phyloP scores from a whole-genome alignment of 2,888 invertebrate genomes.

The Lypha dubia region DNA sequence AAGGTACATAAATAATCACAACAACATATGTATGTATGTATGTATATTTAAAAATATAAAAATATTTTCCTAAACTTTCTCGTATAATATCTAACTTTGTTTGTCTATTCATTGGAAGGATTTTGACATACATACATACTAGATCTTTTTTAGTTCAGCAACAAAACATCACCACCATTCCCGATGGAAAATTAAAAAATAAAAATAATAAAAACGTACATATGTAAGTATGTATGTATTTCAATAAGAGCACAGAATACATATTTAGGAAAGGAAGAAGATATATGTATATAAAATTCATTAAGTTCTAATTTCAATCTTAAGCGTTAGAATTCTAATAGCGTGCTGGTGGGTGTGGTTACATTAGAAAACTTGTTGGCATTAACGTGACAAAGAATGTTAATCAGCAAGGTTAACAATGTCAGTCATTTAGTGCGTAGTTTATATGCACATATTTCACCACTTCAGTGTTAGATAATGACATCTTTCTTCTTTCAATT shows the following conservation, averaged over 20 bases:
- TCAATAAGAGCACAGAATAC: no score
- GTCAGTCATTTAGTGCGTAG: slow-evolving; percentile 75
- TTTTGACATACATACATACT: no score
- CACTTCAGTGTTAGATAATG: slow-evolving; percentile 10
- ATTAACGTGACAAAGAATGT: slow-evolving; percentile 75
- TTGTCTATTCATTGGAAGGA: no score
- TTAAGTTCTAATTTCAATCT: slow-evolving; percentile 57
- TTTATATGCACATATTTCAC: slow-evolving; percentile 20
- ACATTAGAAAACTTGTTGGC: slow-evolving; percentile 66
- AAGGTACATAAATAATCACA: no score
- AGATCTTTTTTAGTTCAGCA: no score
- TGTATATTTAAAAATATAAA: no score
- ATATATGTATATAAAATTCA: slow-evolving; percentile 48
- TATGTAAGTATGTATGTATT: neutral
- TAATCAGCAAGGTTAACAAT: slow-evolving; percentile 81
- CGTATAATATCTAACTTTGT: no score
- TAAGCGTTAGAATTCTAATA: slow-evolving; percentile 63
- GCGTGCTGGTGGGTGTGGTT: slow-evolving; percentile 47
- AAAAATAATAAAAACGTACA: neutral
- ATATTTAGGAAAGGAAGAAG: neutral
- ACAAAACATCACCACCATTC: neutral
- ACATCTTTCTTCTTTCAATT: slow-evolving; percentile 5
- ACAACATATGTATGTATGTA: no score
- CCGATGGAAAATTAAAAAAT: neutral
- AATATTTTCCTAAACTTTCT: no score